Conservation (phyloP, 2,113 vertebrate species). For the Kryptolebias marmoratus region DNA sequence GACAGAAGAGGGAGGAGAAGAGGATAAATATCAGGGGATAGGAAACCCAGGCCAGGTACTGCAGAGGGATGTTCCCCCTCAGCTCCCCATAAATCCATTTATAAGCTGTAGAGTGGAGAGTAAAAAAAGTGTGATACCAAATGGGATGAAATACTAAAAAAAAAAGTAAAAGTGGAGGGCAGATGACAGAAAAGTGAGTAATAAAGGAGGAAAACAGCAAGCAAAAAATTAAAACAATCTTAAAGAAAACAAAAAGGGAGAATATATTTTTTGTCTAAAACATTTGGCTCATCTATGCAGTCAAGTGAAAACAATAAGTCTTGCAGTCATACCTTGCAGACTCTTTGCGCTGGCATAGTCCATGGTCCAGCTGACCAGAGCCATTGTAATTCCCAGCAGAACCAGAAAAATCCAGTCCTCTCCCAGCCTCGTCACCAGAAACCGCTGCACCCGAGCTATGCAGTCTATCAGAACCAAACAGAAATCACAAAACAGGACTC, state of each 20-base stretch:
- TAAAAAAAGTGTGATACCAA: neutral
- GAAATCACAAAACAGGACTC: neutral
- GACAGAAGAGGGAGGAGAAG: slow-evolving; percentile 92
- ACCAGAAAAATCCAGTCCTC: slow-evolving; percentile 97
- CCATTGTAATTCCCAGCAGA: slow-evolving; percentile 91
- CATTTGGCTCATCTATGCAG: no score
- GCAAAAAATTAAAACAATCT: neutral
- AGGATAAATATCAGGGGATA: slow-evolving; percentile 90
- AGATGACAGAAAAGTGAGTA: neutral
- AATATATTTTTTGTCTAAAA: neutral
- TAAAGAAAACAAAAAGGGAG: neutral
- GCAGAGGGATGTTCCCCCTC: slow-evolving; percentile 85
- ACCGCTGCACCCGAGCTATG: slow-evolving; percentile 79
- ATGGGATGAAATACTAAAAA: neutral
- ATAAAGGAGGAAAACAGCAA: neutral
- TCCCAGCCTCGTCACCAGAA: slow-evolving; percentile 87
- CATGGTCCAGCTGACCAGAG: slow-evolving; percentile 95
- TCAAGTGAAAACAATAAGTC: neutral
- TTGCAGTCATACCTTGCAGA: slow-evolving; percentile 83
- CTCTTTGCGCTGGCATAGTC: slow-evolving; percentile 93
- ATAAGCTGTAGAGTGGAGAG: slow-evolving; percentile 81
- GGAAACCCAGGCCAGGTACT: slow-evolving; percentile 89
- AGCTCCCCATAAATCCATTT: slow-evolving; percentile 89
- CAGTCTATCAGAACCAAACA: slow-evolving; percentile 80
- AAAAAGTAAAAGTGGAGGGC: neutral